These are phyloP conservation scores for Mionectes olivaceus DNA, from an alignment of 2,797 vertebrate genomes.

Conservation along the genomic window DNA sequence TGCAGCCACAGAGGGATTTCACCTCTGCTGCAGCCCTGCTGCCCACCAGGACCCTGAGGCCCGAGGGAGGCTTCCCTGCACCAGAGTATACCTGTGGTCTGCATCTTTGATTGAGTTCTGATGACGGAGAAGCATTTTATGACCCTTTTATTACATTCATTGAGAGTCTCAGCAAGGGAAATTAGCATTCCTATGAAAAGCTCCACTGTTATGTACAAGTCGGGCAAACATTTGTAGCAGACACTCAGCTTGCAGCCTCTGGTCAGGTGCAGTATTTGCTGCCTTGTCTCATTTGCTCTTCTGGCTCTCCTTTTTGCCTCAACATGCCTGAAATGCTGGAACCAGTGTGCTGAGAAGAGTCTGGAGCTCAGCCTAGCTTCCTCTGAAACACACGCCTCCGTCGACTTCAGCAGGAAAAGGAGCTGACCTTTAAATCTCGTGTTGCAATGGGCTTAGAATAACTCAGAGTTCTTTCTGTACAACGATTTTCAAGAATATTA, in stretches of 20 bases:
- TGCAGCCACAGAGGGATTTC: rapidly evolving
- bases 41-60: background rate
- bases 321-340: background rate
- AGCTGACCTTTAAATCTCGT: background rate
- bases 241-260: rapidly evolving
- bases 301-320: background rate
- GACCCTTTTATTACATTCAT: background rate
- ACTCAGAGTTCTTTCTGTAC: background rate
- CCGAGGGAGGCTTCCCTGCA: background rate
- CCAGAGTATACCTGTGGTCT: rapidly evolving
- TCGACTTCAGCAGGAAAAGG: rapidly evolving
- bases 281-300: background rate
- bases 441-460: background rate
- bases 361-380: background rate
- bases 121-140: background rate
- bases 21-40: background rate
- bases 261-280: background rate
- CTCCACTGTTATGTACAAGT: background rate
- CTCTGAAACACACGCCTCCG: background rate
- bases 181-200: background rate
- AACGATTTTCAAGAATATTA: background rate
- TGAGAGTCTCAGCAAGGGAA: background rate
- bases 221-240: background rate
- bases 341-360: background rate
- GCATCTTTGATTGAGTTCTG: background rate